Percentiles rank a stretch among this genome's conserved stretches.
phyloP scores from a whole-genome alignment of 2,797 vertebrate species.

The Fundulus diaphanus region DNA sequence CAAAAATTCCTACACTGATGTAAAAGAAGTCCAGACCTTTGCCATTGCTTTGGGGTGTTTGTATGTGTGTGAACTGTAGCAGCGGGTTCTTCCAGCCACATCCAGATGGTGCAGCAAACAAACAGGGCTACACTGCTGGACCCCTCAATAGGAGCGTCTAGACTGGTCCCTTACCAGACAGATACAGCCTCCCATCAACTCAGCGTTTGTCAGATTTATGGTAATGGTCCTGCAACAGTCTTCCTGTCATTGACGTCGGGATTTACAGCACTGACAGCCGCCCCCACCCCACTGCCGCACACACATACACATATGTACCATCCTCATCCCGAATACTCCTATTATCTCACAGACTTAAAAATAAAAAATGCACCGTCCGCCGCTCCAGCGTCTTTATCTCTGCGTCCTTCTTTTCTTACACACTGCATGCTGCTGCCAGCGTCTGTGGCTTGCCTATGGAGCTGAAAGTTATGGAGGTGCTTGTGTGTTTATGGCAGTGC shows the following conservation, averaged over 20 bases:
- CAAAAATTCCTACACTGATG: not conserved
- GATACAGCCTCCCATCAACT: constrained; percentile 99
- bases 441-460: constrained; percentile 21
- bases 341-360: constrained; percentile 37
- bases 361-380: constrained; percentile 38
- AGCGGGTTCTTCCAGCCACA: constrained; percentile 89
- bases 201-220: constrained; percentile 99
- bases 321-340: constrained; percentile 48
- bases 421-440: constrained; percentile 32
- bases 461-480: constrained; percentile 28
- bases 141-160: constrained; percentile 99
- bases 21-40: constrained; percentile 67
- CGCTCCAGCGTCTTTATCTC: constrained; percentile 27
- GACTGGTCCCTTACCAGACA: constrained; percentile 99
- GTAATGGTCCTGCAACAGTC: constrained; percentile 97
- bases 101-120: constrained; percentile 98
- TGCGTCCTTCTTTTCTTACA: constrained; percentile 45
- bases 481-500: constrained; percentile 38
- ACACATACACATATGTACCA: constrained; percentile 63
- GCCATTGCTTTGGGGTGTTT: constrained; percentile 79
- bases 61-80: constrained; percentile 65
- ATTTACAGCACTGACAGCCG: constrained; percentile 88
- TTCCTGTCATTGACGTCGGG: constrained; percentile 98
- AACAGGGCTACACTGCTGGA: constrained; percentile 93
- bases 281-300: constrained; percentile 51